phyloP scores from a whole-genome alignment of 1,140 invertebrate genomes.

The Meloidogyne exigua region DNA sequence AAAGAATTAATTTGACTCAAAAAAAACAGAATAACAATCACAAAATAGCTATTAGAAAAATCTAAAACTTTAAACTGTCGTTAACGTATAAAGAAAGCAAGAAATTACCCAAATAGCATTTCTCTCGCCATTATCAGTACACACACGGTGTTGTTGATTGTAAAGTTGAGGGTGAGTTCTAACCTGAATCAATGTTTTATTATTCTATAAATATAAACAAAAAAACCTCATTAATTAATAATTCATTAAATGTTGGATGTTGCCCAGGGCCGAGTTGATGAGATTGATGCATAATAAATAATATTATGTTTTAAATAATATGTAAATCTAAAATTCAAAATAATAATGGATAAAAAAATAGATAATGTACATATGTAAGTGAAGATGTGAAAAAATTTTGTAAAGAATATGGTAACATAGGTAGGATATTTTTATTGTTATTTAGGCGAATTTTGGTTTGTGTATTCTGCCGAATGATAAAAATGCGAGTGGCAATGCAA shows the following conservation, averaged over 20 bases:
- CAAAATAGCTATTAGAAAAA: too few relatives aligned
- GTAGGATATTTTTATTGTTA: too few relatives aligned
- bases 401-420: too few relatives aligned
- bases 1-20: conserved; percentile 27
- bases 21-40: too few relatives aligned
- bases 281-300: neutral
- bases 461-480: neutral
- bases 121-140: conserved; percentile 53
- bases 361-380: too few relatives aligned
- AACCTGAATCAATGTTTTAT: neutral
- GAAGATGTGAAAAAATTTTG: too few relatives aligned
- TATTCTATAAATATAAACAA: neutral
- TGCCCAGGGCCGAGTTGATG: neutral
- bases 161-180: conserved; percentile 54
- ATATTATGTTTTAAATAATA: neutral
- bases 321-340: neutral
- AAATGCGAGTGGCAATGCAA: neutral
- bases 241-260: conserved; percentile 48
- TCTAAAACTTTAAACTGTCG: too few relatives aligned
- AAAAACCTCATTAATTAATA: conserved; percentile 48
- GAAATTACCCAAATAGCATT: conserved; percentile 51
- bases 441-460: neutral
- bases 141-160: conserved; percentile 52
- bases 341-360: neutral
- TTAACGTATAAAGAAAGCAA: neutral